Percentiles rank a stretch among this genome's conserved stretches.
These are phyloP conservation scores for Podocnemis expansa DNA, from an alignment of 2,113 vertebrate genomes.

Conservation along the genomic window DNA sequence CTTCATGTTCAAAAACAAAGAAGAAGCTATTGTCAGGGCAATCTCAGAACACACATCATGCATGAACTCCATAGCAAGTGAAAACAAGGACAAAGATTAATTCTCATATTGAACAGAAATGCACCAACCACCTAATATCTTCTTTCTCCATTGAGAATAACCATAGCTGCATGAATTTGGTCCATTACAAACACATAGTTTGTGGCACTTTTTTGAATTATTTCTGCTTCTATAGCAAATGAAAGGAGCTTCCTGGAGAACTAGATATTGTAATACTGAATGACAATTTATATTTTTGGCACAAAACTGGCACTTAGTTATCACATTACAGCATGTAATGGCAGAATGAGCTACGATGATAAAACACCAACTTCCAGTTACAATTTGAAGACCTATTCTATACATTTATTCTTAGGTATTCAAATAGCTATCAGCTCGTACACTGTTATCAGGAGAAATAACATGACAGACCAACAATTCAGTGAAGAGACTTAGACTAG, in stretches of 20 bases:
- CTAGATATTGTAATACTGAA: constrained; percentile 12
- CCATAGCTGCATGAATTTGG: not conserved
- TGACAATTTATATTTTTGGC: constrained; percentile 30
- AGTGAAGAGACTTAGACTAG: constrained; percentile 12
- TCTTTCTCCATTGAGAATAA: not conserved
- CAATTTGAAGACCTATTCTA: constrained; percentile 1
- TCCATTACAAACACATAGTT: not conserved
- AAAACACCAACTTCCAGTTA: not conserved
- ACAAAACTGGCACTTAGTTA: constrained; percentile 26
- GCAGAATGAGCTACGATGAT: constrained; percentile 17
- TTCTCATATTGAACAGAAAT: not conserved
- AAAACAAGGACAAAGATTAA: not conserved
- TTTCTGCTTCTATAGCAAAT: not conserved
- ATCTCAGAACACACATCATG: fast-evolving
- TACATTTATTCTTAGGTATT: constrained; percentile 52
- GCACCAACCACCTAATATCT: not conserved
- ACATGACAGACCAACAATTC: constrained; percentile 31
- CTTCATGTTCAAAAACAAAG: not conserved
- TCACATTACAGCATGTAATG: not conserved
- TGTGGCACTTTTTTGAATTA: not conserved
- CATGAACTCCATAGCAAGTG: not conserved
- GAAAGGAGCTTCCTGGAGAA: not conserved
- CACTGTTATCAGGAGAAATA: constrained; percentile 23
- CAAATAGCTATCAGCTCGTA: constrained; percentile 29
- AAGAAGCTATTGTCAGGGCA: not conserved